Base-by-base conservation (phyloP, 2,797 vertebrate species). In the Eutrigla gurnardus region DNA sequence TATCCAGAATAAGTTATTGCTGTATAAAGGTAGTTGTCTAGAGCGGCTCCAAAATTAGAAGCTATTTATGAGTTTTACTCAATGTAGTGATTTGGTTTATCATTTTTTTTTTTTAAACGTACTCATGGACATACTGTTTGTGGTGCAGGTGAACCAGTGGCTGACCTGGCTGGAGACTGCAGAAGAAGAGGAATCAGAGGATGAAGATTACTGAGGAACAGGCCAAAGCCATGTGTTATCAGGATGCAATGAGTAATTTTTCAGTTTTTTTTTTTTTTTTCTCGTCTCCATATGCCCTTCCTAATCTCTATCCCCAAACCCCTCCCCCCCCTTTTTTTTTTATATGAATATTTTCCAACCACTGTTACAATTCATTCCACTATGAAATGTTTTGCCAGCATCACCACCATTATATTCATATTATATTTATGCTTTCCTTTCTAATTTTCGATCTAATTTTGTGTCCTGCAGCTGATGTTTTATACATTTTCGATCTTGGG, bases 91-190 rank as follows among this genome's bases (percentile, higher is more conserved):
- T n/a, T n/a, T n/a, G n/a, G n/a, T n/a, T n/a, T n/a, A n/a, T n/a
- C n/a, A n/a, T n/a, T n/a, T n/a, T n/a, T n/a, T n/a, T n/a, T n/a
- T n/a, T n/a, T n/a, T n/a, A n/a, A n/a, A n/a, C n/a, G n/a, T 0
- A 11, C 4, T 17, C 36, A 76, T 18, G 13, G 1, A 18, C 17
- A 15, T 49, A 0, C 7, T 74, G 4, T 69, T 60, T 63, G 1
- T 76, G 52, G 1, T 68, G 7, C 88, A 99, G 98, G 98, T 99
- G 84, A 99, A 99, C 94, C 98, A 99, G 74, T 99, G 98, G 98
- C 94, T 99, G 91, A 99, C 97, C 90, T 99, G 98, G 98, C 95
- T 99, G 94, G 98, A 99, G 94, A 99, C 97, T 1, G 98, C 98
- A 86, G 98, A 99, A 85, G 97, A 99, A 78, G 98, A 99, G 87